Conservation (phyloP, 2,888 invertebrate species). For the Omphaloscelis lunosa region DNA sequence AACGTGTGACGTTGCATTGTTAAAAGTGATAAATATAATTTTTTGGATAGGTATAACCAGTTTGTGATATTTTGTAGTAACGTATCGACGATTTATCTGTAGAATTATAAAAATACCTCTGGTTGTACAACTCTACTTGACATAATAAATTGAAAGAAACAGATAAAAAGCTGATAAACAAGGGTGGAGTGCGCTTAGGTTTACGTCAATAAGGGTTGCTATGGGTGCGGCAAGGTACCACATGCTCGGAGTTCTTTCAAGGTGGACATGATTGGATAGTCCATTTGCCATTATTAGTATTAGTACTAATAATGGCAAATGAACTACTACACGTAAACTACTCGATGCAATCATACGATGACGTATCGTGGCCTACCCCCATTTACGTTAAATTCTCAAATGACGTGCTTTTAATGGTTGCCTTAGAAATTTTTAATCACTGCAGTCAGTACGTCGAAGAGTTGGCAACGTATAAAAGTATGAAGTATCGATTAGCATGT, state of each 20-base stretch:
- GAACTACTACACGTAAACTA: constrained; percentile 36
- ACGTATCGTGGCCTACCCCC: constrained; percentile 31
- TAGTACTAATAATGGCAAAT: too few relatives aligned
- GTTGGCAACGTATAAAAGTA: constrained; percentile 20
- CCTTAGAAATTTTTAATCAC: constrained; percentile 52
- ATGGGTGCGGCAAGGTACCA: constrained; percentile 78
- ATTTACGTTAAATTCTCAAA: constrained; percentile 38
- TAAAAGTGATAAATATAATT: constrained; percentile 51
- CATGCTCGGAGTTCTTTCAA: constrained; percentile 66
- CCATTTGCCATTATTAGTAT: constrained; percentile 54
- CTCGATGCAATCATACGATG: constrained; percentile 33
- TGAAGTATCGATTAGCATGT: constrained; percentile 52
- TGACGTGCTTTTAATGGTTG: constrained; percentile 26
- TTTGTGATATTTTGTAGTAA: constrained; percentile 30
- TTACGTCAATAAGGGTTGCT: constrained; percentile 84
- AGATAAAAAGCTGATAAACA: constrained; percentile 84
- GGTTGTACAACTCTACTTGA: constrained; percentile 4
- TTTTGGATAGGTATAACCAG: constrained; percentile 27
- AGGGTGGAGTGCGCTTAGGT: constrained; percentile 82
- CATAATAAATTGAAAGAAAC: constrained; percentile 69
- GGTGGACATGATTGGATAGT: constrained; percentile 68
- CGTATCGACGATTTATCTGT: constrained; percentile 14
- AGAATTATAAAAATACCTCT: constrained; percentile 5
- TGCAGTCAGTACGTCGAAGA: constrained; percentile 45
- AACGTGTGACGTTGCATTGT: constrained; percentile 56